A percentile compares a stretch with the other conserved stretches of the same genome.
These are phyloP conservation scores for Scolanthus callimorphus DNA, from an alignment of 92 coral and sea anemone species.

Conservation along the genomic window DNA sequence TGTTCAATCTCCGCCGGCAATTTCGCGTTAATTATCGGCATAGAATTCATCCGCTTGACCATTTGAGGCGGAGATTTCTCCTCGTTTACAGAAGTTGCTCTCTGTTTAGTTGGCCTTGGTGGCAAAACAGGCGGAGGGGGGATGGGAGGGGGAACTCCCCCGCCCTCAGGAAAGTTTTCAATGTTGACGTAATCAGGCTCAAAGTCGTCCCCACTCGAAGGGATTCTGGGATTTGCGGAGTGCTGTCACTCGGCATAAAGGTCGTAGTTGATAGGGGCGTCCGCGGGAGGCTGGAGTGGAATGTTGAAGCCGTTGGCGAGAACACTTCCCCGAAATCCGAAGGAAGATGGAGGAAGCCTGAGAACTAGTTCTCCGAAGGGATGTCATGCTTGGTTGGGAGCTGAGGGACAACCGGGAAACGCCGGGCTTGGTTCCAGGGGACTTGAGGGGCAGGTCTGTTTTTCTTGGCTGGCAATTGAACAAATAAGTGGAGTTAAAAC, in stretches of 20 bases:
- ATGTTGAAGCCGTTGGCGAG: slow-evolving; percentile 34
- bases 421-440: slow-evolving; percentile 79
- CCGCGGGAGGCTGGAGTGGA: slow-evolving; percentile 49
- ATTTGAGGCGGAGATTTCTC: slow-evolving; percentile 27
- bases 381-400: slow-evolving; percentile 40
- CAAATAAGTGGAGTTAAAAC: no score
- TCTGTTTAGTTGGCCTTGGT: slow-evolving; percentile 59
- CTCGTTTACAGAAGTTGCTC: slow-evolving; percentile 54
- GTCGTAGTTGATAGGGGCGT: slow-evolving; percentile 43
- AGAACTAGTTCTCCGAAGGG: slow-evolving; percentile 44
- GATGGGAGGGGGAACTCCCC: slow-evolving; percentile 22
- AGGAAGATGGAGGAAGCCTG: slow-evolving; percentile 49
- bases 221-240: slow-evolving; percentile 67
- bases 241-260: slow-evolving; percentile 52
- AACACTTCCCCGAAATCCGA: slow-evolving; percentile 39
- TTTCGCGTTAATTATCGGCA: slow-evolving; percentile 19
- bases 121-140: slow-evolving; percentile 69
- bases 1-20: slow-evolving; percentile 13
- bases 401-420: slow-evolving; percentile 66
- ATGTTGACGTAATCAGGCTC: slow-evolving; percentile 88
- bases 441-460: slow-evolving; percentile 71
- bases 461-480: slow-evolving; percentile 86
- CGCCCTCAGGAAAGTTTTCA: slow-evolving; percentile 76
- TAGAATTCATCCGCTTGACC: slow-evolving; percentile 43
- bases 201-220: slow-evolving; percentile 41